phyloP scores from a whole-genome alignment of 2,113 vertebrate genomes.

The Uria lomvia region DNA sequence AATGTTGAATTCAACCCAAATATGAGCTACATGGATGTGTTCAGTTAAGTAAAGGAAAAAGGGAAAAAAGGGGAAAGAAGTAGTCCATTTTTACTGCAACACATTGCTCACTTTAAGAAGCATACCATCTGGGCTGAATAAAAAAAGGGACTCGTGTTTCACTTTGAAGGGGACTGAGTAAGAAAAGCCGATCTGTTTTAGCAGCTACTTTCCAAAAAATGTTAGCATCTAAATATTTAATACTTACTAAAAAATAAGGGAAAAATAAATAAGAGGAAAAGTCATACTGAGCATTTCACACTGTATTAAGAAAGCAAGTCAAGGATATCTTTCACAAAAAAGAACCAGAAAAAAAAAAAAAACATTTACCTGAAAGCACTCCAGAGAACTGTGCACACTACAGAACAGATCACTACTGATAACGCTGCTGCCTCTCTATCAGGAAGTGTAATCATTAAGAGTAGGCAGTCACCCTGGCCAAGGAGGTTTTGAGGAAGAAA shows the following conservation, averaged over 20 bases:
- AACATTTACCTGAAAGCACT: background rate
- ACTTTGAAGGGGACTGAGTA: background rate
- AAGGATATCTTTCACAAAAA: background rate
- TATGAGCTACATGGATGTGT: background rate
- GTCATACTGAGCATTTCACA: background rate
- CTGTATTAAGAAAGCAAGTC: background rate
- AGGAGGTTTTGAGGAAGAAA: background rate
- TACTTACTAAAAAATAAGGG: background rate
- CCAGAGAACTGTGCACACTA: background rate
- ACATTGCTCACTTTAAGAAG: constrained; percentile 67
- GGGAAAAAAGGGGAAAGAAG: constrained; percentile 4
- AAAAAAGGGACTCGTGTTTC: background rate
- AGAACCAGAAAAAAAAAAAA: no score
- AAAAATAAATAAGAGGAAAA: background rate
- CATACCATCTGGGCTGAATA: constrained; percentile 52
- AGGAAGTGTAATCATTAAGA: background rate
- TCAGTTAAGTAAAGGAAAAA: constrained; percentile 44
- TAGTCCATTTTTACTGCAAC: constrained; percentile 48
- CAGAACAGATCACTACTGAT: background rate
- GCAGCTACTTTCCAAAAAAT: constrained; percentile 14
- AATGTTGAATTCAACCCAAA: constrained; percentile 56
- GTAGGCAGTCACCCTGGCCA: background rate
- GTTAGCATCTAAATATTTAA: constrained; percentile 34
- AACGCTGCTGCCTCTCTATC: background rate
- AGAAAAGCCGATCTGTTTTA: constrained; percentile 12